A percentile compares a stretch with the other conserved stretches of the same genome.
phyloP scores from a whole-genome alignment of 1,140 invertebrate species.

The Drosophila teissieri region DNA sequence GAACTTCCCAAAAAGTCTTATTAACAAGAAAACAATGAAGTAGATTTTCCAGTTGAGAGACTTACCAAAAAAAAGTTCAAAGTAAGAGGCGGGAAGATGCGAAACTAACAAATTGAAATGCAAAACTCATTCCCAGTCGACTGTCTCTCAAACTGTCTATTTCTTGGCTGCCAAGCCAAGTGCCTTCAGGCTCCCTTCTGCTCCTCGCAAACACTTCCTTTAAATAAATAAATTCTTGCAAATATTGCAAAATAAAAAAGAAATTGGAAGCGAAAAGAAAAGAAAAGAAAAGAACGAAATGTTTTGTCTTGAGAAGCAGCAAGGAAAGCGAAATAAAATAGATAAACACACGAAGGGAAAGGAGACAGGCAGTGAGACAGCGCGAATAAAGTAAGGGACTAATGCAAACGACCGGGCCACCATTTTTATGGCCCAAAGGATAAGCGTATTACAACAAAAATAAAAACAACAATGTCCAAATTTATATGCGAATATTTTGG shows the following conservation, averaged over 20 bases:
- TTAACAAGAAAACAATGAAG: slow-evolving; percentile 20
- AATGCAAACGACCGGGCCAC: slow-evolving; percentile 69
- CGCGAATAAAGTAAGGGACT: slow-evolving; percentile 47
- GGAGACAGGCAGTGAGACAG: slow-evolving; percentile 12
- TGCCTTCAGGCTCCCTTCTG: slow-evolving; percentile 2
- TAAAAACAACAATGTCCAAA: slow-evolving; percentile 17
- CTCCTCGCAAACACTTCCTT: slow-evolving; percentile 15
- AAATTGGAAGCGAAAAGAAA: too few relatives aligned
- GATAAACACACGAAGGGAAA: slow-evolving; percentile 18
- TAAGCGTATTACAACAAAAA: slow-evolving; percentile 68
- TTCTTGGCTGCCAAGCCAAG: background rate
- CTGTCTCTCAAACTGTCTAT: slow-evolving; percentile 51
- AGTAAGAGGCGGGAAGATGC: background rate
- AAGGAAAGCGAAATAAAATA: slow-evolving; percentile 36
- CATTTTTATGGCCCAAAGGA: slow-evolving; percentile 73
- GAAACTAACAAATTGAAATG: slow-evolving; percentile 69
- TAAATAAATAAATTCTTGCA: slow-evolving; percentile 71
- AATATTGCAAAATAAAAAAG: slow-evolving; percentile 37
- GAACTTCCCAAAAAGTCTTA: slow-evolving; percentile 26
- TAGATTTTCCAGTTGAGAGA: slow-evolving; percentile 5
- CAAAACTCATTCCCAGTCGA: slow-evolving; percentile 51
- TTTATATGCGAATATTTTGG: slow-evolving; percentile 37
- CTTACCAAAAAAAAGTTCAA: slow-evolving; percentile 3
- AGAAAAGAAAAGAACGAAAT: slow-evolving; percentile 46
- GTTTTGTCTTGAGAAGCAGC: slow-evolving; percentile 36